Evolutionary conservation across 2,888 invertebrate species (phyloP).

Genomic region (Uloborus plumipes): DNA sequence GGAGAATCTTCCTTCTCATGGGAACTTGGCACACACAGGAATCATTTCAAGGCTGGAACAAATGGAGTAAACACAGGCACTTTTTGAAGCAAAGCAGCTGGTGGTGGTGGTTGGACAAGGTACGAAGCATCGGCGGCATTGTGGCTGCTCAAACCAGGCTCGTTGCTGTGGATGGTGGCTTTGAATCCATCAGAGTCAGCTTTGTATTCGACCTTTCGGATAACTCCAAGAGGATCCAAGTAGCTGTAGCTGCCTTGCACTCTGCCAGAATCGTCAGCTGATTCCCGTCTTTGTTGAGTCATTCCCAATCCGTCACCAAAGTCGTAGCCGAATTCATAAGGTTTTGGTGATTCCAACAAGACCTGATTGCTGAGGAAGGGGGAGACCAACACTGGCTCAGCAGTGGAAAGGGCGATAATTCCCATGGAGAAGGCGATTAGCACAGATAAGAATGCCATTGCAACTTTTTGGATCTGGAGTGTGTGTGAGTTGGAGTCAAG

Average conservation of each 20-base stretch:
- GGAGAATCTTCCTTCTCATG: no score
- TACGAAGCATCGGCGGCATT: conserved; percentile 3
- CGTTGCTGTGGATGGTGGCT: conserved; percentile 5
- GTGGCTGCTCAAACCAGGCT: conserved; percentile 1
- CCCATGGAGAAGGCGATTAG: no score
- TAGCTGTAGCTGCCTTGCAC: conserved; percentile 6
- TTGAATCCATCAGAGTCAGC: conserved; percentile 4
- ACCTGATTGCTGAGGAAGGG: neutral
- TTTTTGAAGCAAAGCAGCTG: neutral
- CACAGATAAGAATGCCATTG: no score
- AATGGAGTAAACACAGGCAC: neutral
- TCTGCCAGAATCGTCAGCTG: neutral
- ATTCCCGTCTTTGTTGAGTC: conserved; percentile 8
- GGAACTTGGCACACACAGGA: no score
- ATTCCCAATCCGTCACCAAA: neutral
- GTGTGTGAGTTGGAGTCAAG: no score
- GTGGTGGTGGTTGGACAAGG: conserved; percentile 15
- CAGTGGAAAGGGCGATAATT: no score
- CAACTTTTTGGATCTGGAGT: no score
- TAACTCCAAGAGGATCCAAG: conserved; percentile 16
- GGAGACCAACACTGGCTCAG: no score
- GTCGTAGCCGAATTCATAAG: conserved; percentile 7
- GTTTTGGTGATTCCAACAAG: neutral
- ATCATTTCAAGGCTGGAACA: no score
- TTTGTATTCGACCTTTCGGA: neutral